Evolutionary conservation across 2,113 vertebrate genomes (phyloP).

Genomic region (Eupsittula cactorum): DNA sequence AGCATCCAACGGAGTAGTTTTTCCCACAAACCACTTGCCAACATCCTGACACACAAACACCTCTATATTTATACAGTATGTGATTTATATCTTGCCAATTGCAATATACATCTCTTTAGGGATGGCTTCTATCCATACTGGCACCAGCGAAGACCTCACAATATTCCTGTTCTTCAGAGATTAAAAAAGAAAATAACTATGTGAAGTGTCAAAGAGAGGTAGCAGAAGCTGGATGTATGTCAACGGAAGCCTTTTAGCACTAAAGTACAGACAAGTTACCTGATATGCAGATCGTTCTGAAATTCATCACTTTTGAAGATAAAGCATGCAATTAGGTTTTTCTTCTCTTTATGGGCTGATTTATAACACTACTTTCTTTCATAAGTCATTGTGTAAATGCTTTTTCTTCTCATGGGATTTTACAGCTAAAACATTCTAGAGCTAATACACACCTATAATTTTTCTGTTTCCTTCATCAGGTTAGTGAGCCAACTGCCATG

Average conservation of each 20-base stretch:
- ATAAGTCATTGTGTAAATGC: background rate
- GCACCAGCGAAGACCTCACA: slow-evolving; percentile 48
- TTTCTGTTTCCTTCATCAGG: background rate
- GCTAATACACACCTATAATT: background rate
- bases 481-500: background rate
- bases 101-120: slow-evolving; percentile 44
- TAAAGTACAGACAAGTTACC: slow-evolving; percentile 22
- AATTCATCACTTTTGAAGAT: slow-evolving; percentile 54
- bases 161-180: slow-evolving; percentile 58
- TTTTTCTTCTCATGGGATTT: background rate
- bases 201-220: slow-evolving; percentile 43
- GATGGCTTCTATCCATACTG: slow-evolving; percentile 67
- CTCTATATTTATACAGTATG: slow-evolving; percentile 51
- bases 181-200: slow-evolving; percentile 55
- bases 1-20: slow-evolving; percentile 20
- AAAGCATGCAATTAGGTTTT: slow-evolving; percentile 50
- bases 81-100: slow-evolving; percentile 70
- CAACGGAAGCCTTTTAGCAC: slow-evolving; percentile 50
- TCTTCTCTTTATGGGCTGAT: slow-evolving; percentile 27
- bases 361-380: slow-evolving; percentile 20
- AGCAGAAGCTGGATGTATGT: slow-evolving; percentile 46
- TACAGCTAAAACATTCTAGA: background rate
- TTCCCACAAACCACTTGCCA: slow-evolving; percentile 51
- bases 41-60: slow-evolving; percentile 63
- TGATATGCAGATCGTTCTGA: slow-evolving; percentile 31